These are phyloP conservation scores for Syrmaticus mikado DNA, from an alignment of 2,113 vertebrate species.

Conservation along the genomic window DNA sequence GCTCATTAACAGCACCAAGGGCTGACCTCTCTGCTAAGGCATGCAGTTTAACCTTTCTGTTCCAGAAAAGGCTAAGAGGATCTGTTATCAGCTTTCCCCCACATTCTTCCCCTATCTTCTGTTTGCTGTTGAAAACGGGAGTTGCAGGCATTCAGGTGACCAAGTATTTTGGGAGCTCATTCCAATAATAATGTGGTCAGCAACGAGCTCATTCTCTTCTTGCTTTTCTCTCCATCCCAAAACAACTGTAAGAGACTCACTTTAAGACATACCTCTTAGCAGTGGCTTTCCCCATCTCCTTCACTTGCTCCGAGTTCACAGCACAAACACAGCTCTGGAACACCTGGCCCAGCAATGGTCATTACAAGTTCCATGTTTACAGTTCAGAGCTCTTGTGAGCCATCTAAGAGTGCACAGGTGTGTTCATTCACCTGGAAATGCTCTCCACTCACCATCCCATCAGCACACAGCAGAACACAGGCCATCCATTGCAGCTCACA, in stretches of 20 bases:
- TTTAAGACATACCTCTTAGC: neutral
- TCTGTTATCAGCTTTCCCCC: neutral
- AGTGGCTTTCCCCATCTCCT: neutral
- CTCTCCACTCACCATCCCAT: neutral
- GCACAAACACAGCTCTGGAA: neutral
- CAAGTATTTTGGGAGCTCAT: rapidly evolving
- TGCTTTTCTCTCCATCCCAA: neutral
- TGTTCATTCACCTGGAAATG: neutral
- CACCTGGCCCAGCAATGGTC: neutral
- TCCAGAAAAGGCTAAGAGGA: neutral
- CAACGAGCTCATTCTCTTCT: neutral
- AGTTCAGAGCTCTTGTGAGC: neutral
- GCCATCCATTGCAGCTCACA: neutral
- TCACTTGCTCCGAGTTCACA: neutral
- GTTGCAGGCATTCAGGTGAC: neutral
- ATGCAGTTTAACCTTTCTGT: neutral
- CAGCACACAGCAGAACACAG: neutral
- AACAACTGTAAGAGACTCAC: neutral
- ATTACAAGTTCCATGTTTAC: neutral
- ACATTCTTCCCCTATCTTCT: neutral
- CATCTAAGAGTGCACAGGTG: neutral
- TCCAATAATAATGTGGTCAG: neutral
- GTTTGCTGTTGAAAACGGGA: neutral
- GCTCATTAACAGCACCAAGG: neutral
- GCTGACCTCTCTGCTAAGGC: neutral